Base-by-base conservation (phyloP, 2,113 vertebrate species). In the Thymallus thymallus region DNA sequence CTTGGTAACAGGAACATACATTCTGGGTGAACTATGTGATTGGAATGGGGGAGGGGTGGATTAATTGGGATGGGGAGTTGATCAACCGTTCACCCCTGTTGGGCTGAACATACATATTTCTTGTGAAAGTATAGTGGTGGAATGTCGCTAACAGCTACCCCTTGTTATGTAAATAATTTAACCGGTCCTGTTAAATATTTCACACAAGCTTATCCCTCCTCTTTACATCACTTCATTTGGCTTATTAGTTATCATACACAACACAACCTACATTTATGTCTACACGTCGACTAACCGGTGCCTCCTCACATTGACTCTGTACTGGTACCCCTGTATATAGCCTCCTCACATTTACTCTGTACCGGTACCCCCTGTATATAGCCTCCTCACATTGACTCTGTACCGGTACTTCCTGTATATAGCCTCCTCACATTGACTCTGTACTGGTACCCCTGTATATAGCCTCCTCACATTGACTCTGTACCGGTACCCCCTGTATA, bases 91-190 rank as follows among this genome's bases (percentile, higher is more conserved):
- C 12, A 66, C 46, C 55, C 23, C 16, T 60, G 60, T 41, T 56
- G 29, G 18, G 7, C 23, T 67, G 68, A 72, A 72, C 3, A 4
- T 1, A 55, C 48, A n/a, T 66, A 20, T 71, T 68, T 85, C 64
- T 26, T 2, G 61, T 51, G 65, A 46, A 26, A 13, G 23, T 69
- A 69, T 77, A 26, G 61, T 68, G 24, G n/a, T 68, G 72, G 65
- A 69, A 79, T 76, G 55, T 66, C 64, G 20, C 72, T 56, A 13
- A 41, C 22, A 68, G 69, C 35, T 18, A 62, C 23, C 46, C 69
- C 58, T 74, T 70, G 70, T 81, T 72, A 63, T 79, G 68, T 82
- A 79, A 82, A 82, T 81, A 71, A 77, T 71, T 79, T 23, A 81
- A n/a, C 74, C 6, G 4, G 12, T 35, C 20, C 32, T 58, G 41